phyloP scores from a whole-genome alignment of 2,113 vertebrate genomes.

The Rattus rattus region DNA sequence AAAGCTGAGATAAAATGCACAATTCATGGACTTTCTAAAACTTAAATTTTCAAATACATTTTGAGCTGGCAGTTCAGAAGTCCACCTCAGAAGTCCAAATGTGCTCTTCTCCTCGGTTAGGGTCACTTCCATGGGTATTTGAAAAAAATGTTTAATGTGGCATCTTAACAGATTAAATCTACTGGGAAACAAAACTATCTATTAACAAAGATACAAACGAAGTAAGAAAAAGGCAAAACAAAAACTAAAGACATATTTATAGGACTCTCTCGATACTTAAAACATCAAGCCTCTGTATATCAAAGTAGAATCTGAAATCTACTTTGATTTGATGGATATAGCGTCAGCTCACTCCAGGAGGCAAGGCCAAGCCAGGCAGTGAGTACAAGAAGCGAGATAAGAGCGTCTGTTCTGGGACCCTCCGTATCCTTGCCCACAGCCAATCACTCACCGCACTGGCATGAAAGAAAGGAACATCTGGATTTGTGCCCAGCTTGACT shows the following conservation, averaged over 20 bases:
- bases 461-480: neutral
- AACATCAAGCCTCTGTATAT: neutral
- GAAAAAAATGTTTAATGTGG: neutral
- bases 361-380: neutral
- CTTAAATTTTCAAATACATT: conserved; percentile 55
- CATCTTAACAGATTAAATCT: conserved; percentile 25
- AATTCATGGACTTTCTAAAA: conserved; percentile 47
- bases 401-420: neutral
- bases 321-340: neutral
- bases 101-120: conserved; percentile 7
- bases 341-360: neutral
- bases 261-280: neutral
- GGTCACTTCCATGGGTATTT: neutral
- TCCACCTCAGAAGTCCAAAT: conserved; percentile 16
- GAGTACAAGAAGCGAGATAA: neutral
- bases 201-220: neutral
- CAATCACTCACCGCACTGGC: rapidly evolving
- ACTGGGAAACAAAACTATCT: neutral
- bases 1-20: conserved; percentile 52
- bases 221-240: neutral
- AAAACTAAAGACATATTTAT: neutral
- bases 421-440: neutral
- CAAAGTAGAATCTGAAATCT: neutral
- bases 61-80: conserved; percentile 42
- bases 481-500: neutral